These are phyloP conservation scores for Gerosis bhagava DNA, from an alignment of 2,888 invertebrate species.

Conservation along the genomic window DNA sequence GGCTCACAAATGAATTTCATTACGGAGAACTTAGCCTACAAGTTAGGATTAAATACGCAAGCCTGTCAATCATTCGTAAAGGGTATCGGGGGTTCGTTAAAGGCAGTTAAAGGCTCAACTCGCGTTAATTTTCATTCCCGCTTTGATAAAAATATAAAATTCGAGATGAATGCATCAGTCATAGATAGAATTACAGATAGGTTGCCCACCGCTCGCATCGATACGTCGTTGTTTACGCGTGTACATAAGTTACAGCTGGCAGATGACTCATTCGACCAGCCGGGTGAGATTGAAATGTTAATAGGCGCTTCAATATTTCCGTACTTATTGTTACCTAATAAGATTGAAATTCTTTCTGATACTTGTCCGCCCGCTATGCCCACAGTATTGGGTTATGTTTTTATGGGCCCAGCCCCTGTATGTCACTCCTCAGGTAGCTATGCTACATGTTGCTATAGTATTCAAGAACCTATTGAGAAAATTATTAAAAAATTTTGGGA, in stretches of 20 bases:
- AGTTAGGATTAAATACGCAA: not conserved
- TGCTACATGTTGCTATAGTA: no score
- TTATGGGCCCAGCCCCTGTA: no score
- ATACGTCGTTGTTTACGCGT: conserved; percentile 5
- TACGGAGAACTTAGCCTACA: conserved; percentile 4
- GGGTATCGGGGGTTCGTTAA: conserved; percentile 17
- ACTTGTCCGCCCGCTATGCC: conserved; percentile 5
- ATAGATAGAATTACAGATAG: conserved; percentile 21
- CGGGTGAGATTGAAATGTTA: conserved; percentile 25
- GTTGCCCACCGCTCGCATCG: conserved; percentile 19
- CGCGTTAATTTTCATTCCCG: conserved; percentile 14
- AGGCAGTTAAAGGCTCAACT: conserved; percentile 9
- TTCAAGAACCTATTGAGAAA: no score
- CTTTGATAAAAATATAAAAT: conserved; percentile 14
- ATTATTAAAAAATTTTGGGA: no score
- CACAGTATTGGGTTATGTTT: no score
- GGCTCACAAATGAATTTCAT: conserved; percentile 21
- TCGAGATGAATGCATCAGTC: conserved; percentile 2
- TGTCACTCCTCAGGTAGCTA: no score
- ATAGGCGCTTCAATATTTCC: conserved; percentile 29
- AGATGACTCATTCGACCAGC: conserved; percentile 22
- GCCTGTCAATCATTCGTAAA: conserved; percentile 7
- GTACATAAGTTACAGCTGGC: conserved; percentile 23
- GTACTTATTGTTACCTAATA: conserved; percentile 18
- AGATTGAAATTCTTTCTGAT: not conserved